These are phyloP conservation scores for Osmerus mordax DNA, from an alignment of 2,113 vertebrate species.

Conservation along the genomic window DNA sequence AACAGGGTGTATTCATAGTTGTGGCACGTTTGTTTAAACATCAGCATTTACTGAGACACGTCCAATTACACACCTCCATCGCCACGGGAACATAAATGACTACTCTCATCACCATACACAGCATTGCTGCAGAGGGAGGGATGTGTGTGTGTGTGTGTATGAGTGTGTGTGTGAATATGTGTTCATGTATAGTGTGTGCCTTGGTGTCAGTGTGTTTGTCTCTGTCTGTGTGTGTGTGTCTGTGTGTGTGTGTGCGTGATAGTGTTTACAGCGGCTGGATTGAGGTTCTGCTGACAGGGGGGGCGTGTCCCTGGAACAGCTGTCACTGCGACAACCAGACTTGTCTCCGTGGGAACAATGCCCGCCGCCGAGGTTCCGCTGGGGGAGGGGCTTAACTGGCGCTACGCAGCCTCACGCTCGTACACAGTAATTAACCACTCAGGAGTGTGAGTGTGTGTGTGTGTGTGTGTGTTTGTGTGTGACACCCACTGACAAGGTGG, in stretches of 20 bases:
- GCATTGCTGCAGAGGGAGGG: neutral
- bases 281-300: slow-evolving; percentile 40
- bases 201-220: neutral
- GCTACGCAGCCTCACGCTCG: slow-evolving; percentile 74
- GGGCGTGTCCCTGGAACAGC: slow-evolving; percentile 42
- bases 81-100: too few relatives aligned
- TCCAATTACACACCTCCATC: too few relatives aligned
- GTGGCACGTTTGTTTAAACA: too few relatives aligned
- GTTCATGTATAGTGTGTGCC: neutral
- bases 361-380: slow-evolving; percentile 3
- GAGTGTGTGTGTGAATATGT: neutral
- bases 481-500: slow-evolving; percentile 73
- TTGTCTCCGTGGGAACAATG: slow-evolving; percentile 65
- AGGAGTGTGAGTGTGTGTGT: slow-evolving; percentile 62
- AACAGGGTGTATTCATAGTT: neutral
- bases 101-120: neutral
- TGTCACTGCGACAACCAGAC: slow-evolving; percentile 41
- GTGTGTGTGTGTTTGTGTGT: neutral
- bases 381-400: slow-evolving; percentile 15
- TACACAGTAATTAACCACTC: slow-evolving; percentile 85
- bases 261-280: slow-evolving; percentile 24
- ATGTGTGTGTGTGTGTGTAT: neutral
- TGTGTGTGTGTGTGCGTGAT: neutral
- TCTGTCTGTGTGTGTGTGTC: neutral
- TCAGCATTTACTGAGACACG: too few relatives aligned